A percentile compares a stretch with the other conserved stretches of the same genome.
These are phyloP conservation scores for Platichthys flesus DNA, from an alignment of 2,113 vertebrate genomes.

Conservation along the genomic window DNA sequence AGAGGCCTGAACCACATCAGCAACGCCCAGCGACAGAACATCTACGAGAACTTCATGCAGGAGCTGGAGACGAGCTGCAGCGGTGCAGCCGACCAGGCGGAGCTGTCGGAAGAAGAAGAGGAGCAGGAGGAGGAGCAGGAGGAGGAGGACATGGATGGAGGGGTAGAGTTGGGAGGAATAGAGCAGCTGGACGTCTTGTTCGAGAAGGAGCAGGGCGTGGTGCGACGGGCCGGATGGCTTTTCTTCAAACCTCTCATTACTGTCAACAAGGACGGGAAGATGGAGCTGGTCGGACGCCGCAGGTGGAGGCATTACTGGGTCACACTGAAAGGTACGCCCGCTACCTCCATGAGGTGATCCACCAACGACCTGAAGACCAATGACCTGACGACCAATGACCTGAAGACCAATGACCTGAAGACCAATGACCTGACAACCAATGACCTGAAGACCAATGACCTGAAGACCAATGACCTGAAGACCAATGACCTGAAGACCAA, in stretches of 20 bases:
- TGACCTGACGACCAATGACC: background rate
- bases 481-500: no score
- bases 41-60: conserved; percentile 93
- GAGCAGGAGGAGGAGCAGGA: conserved; percentile 44
- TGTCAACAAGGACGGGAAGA: conserved; percentile 90
- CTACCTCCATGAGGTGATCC: background rate
- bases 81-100: conserved; percentile 43
- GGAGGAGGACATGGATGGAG: conserved; percentile 19
- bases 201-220: conserved; percentile 92
- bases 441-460: no score
- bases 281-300: conserved; percentile 88
- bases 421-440: no score
- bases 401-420: no score
- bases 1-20: conserved; percentile 74
- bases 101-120: conserved; percentile 62
- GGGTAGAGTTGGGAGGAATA: conserved; percentile 73
- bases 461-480: no score
- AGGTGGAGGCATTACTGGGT: conserved; percentile 95
- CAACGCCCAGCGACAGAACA: conserved; percentile 85
- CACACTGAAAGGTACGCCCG: conserved; percentile 88
- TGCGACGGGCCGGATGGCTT: conserved; percentile 93
- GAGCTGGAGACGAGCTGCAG: conserved; percentile 86
- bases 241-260: conserved; percentile 92
- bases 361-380: background rate
- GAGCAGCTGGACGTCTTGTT: conserved; percentile 89